Evolutionary conservation across 2,113 vertebrate species (phyloP).

Genomic region (Ameiurus melas): DNA sequence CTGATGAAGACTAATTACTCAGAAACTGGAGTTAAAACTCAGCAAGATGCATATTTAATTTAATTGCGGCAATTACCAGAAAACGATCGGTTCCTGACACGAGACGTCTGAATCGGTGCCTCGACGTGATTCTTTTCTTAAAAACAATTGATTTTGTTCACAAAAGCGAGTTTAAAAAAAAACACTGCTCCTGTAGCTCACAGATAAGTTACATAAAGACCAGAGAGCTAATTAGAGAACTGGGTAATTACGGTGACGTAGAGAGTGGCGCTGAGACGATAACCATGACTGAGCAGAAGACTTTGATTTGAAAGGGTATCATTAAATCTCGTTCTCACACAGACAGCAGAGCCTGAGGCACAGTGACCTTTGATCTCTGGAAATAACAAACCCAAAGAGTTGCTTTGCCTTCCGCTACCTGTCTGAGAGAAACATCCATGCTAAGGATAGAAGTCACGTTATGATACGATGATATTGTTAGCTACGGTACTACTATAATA

Average conservation of each 20-base stretch:
- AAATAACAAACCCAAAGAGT: conserved; percentile 31
- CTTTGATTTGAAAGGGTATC: conserved; percentile 23
- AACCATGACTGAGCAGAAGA: background rate
- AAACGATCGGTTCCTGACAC: conserved; percentile 35
- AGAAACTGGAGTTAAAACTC: conserved; percentile 34
- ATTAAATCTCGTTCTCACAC: conserved; percentile 3
- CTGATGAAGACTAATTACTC: conserved; percentile 50
- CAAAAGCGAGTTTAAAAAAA: background rate
- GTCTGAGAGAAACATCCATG: background rate
- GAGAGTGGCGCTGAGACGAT: background rate
- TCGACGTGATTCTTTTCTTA: background rate
- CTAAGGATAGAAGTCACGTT: background rate
- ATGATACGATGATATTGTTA: background rate
- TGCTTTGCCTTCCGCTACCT: background rate
- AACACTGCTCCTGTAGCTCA: background rate
- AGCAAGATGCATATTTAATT: conserved; percentile 48
- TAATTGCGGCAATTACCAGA: conserved; percentile 37
- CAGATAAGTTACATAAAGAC: background rate
- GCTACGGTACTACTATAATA: too few relatives aligned
- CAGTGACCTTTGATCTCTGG: conserved; percentile 21
- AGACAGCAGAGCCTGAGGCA: conserved; percentile 20
- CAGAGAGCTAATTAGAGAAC: background rate
- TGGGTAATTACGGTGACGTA: background rate
- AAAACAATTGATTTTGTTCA: conserved; percentile 27
- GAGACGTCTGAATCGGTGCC: conserved; percentile 30